Percentiles rank a stretch among this genome's conserved stretches.
Conservation (phyloP, 2,797 vertebrate genomes). For the Acrossocheilus fasciatus region DNA sequence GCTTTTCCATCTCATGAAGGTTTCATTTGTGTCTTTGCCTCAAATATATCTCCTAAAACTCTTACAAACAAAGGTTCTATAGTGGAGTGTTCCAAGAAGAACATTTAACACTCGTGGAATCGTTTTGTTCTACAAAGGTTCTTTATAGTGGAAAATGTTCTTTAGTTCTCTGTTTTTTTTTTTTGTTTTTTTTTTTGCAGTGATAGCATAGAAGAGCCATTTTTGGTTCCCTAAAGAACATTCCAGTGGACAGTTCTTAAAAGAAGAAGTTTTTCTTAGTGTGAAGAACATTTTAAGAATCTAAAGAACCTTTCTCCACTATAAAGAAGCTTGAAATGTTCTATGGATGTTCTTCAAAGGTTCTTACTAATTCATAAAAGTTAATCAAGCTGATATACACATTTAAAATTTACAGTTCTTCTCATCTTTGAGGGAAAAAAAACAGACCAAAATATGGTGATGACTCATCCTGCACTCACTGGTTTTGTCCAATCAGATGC, state of each 20-base stretch:
- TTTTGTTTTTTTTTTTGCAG: too few species aligned
- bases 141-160: background rate
- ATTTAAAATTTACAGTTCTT: background rate
- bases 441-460: background rate
- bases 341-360: too few species aligned
- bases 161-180: background rate
- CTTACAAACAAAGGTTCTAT: background rate
- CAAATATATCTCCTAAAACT: background rate
- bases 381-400: background rate
- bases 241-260: too few species aligned
- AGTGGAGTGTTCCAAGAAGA: background rate
- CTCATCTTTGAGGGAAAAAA: too few species aligned
- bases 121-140: background rate
- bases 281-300: too few species aligned
- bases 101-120: background rate
- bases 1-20: constrained; percentile 4
- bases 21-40: constrained; percentile 4
- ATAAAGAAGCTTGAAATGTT: too few species aligned
- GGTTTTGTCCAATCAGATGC: background rate
- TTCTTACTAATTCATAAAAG: too few species aligned
- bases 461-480: background rate
- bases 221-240: too few species aligned
- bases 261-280: too few species aligned
- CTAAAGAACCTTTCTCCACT: too few species aligned
- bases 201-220: too few species aligned